phyloP scores from a whole-genome alignment of 2,888 invertebrate species.

The Aquatica leii region DNA sequence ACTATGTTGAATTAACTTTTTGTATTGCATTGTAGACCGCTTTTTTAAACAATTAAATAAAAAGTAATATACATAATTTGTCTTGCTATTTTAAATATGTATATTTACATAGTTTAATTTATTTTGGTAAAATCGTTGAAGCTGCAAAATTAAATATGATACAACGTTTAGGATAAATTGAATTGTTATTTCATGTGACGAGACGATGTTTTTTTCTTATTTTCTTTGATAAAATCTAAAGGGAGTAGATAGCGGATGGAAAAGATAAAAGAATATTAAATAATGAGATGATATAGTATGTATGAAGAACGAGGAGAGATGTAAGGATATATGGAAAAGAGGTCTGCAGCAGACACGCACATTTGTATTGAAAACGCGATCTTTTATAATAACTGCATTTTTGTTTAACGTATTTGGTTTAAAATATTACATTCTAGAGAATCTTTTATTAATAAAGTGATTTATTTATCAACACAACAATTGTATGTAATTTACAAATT shows the following conservation, averaged over 20 bases:
- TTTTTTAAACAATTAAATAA: too few relatives aligned
- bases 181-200: constrained; percentile 32
- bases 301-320: constrained; percentile 40
- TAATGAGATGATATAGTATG: constrained; percentile 48
- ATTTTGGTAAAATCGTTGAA: too few relatives aligned
- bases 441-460: too few relatives aligned
- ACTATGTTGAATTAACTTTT: too few relatives aligned
- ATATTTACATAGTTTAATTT: too few relatives aligned
- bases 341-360: constrained; percentile 21
- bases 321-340: constrained; percentile 25
- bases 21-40: too few relatives aligned
- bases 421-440: too few relatives aligned
- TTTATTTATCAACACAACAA: too few relatives aligned
- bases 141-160: constrained; percentile 9
- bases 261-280: constrained; percentile 46
- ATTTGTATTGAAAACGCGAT: constrained; percentile 18
- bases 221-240: constrained; percentile 33
- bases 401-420: constrained; percentile 1
- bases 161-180: constrained; percentile 20
- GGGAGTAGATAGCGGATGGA: constrained; percentile 32
- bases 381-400: constrained; percentile 14
- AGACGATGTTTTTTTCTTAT: constrained; percentile 28
- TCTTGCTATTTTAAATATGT: too few relatives aligned
- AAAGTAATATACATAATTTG: too few relatives aligned
- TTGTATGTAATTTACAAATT: too few relatives aligned